Conservation (phyloP, 2,113 vertebrate genomes). For the Dipodomys ordii region DNA sequence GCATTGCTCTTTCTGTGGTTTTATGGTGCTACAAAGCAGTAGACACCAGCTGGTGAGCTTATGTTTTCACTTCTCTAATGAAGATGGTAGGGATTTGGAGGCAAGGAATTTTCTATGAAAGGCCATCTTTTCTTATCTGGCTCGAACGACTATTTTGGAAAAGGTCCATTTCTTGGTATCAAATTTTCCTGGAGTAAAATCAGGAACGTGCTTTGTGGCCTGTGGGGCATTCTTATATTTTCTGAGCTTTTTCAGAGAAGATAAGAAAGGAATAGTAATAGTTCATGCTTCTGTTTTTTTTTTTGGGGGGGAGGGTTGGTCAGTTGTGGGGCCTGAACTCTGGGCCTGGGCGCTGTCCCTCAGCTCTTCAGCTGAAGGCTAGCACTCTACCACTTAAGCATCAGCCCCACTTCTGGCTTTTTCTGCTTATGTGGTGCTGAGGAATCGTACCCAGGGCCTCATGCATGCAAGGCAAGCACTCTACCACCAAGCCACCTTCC, state of each 20-base stretch:
- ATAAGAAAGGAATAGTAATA: constrained; percentile 53
- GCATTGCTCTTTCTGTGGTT: constrained; percentile 24
- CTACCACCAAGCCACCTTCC: too few species aligned
- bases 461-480: too few species aligned
- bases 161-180: constrained; percentile 71
- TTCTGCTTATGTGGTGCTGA: too few species aligned
- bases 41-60: constrained; percentile 74
- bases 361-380: too few species aligned
- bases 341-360: too few species aligned
- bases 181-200: constrained; percentile 61
- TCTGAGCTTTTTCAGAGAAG: constrained; percentile 57
- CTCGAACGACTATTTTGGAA: constrained; percentile 68
- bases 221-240: constrained; percentile 62
- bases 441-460: too few species aligned
- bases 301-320: too few species aligned
- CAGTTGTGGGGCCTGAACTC: too few species aligned
- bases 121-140: constrained; percentile 72
- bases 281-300: constrained; percentile 41
- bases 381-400: too few species aligned
- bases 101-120: constrained; percentile 70
- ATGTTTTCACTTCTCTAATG: constrained; percentile 67
- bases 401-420: too few species aligned
- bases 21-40: constrained; percentile 30
- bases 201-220: constrained; percentile 60
- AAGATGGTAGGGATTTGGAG: constrained; percentile 77